Conservation (phyloP, 64 coral and sea anemone genomes). For the Stylophora pistillata region DNA sequence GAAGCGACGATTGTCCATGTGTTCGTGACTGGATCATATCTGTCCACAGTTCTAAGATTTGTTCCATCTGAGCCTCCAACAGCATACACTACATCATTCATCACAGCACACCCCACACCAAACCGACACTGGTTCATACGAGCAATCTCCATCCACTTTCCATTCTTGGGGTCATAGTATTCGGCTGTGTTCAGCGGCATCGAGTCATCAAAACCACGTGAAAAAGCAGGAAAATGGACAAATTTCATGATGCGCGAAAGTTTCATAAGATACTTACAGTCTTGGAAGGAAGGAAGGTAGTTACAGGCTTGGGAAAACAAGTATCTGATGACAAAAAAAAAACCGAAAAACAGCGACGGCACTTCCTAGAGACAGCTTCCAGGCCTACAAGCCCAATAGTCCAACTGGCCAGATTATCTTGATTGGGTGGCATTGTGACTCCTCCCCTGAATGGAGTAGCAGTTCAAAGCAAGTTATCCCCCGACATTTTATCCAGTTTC, state of each 20-base stretch:
- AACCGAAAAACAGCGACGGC: too few species aligned
- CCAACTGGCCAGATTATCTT: too few species aligned
- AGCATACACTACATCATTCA: constrained; percentile 80
- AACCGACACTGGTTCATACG: constrained; percentile 97
- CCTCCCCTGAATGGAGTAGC: too few species aligned
- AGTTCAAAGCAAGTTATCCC: too few species aligned
- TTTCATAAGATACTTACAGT: neutral
- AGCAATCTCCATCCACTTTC: constrained; percentile 88
- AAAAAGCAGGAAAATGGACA: neutral
- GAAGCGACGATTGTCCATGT: constrained; percentile 86
- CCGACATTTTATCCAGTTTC: too few species aligned
- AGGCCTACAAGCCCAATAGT: too few species aligned
- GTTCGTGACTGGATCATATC: constrained; percentile 87
- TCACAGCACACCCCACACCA: constrained; percentile 90
- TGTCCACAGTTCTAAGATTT: constrained; percentile 85
- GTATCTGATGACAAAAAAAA: too few species aligned
- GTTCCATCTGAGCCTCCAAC: constrained; percentile 96
- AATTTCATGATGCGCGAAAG: too few species aligned
- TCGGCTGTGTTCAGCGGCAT: constrained; percentile 98
- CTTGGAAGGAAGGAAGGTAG: too few species aligned
- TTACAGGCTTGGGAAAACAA: too few species aligned
- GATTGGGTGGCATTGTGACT: too few species aligned
- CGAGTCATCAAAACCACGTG: constrained; percentile 96
- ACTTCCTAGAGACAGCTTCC: too few species aligned
- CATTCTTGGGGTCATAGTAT: constrained; percentile 84